Percentiles rank a stretch among this genome's conserved stretches.
These are phyloP conservation scores for Eulemur macaco DNA, from an alignment of 2,113 vertebrate genomes.

Conservation along the genomic window DNA sequence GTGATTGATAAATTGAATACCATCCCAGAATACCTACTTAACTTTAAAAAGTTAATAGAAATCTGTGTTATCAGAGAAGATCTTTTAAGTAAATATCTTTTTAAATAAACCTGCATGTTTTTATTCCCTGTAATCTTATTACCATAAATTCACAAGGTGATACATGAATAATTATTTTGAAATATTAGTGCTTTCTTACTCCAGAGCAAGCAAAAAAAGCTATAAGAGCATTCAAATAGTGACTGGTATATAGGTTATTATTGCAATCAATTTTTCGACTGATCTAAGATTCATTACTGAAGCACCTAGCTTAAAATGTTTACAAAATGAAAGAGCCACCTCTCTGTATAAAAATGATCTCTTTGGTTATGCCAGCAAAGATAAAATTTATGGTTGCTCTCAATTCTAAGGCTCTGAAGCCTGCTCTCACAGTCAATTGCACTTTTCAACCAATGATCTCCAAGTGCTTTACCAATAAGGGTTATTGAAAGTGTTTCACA, in stretches of 20 bases:
- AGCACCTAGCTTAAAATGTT: conserved; percentile 16
- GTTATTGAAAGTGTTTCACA: conserved; percentile 27
- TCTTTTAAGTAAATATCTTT: neutral
- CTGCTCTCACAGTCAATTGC: neutral
- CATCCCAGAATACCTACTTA: neutral
- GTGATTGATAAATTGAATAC: neutral
- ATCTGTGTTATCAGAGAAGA: neutral
- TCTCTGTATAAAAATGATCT: conserved; percentile 43
- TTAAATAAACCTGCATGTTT: neutral
- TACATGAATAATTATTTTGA: neutral
- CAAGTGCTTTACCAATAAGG: conserved; percentile 42
- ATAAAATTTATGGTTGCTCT: conserved; percentile 32
- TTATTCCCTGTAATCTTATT: neutral
- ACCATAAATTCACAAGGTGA: neutral
- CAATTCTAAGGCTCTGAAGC: neutral
- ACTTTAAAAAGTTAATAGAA: conserved; percentile 33
- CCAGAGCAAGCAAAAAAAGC: neutral
- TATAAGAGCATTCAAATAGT: neutral
- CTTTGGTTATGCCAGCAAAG: neutral
- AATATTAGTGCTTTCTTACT: conserved; percentile 39
- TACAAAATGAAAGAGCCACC: conserved; percentile 25
- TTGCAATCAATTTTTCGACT: neutral
- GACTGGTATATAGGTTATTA: neutral
- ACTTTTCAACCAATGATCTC: conserved; percentile 51
- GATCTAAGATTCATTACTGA: conserved; percentile 34